These are phyloP conservation scores for Actias luna DNA, from an alignment of 2,888 invertebrate species.

Conservation along the genomic window DNA sequence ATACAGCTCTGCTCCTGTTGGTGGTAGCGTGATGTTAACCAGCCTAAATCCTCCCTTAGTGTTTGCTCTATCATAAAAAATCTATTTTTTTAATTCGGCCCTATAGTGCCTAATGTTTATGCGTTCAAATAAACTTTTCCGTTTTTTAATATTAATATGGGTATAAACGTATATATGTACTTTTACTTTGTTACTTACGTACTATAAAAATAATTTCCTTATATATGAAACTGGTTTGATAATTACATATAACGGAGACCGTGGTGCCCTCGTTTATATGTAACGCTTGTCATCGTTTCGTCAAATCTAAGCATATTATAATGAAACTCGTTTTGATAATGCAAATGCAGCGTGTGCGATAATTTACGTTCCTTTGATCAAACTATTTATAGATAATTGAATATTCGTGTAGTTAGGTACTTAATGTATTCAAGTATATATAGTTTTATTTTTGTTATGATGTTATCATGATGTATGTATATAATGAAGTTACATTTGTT, in stretches of 20 bases:
- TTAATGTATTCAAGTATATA: background rate
- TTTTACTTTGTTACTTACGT: too few species aligned
- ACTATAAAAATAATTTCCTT: background rate
- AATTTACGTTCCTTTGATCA: background rate
- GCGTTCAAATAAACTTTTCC: too few species aligned
- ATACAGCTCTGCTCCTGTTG: too few species aligned
- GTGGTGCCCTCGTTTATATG: background rate
- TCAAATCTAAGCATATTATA: background rate
- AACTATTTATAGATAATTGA: conserved; percentile 1
- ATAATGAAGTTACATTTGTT: too few species aligned
- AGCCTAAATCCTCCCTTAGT: too few species aligned
- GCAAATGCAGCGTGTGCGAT: background rate
- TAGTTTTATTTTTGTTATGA: background rate
- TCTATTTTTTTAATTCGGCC: too few species aligned
- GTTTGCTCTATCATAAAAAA: too few species aligned
- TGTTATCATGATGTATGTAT: background rate
- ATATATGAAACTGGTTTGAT: background rate
- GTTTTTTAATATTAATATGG: too few species aligned
- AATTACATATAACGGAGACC: background rate
- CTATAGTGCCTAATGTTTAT: too few species aligned
- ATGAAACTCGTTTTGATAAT: background rate
- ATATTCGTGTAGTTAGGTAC: background rate
- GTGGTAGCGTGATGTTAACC: too few species aligned
- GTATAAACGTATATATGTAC: too few species aligned
- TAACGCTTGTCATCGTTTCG: background rate